Conservation (phyloP, 2,113 vertebrate genomes). For the Deroptyus accipitrinus region DNA sequence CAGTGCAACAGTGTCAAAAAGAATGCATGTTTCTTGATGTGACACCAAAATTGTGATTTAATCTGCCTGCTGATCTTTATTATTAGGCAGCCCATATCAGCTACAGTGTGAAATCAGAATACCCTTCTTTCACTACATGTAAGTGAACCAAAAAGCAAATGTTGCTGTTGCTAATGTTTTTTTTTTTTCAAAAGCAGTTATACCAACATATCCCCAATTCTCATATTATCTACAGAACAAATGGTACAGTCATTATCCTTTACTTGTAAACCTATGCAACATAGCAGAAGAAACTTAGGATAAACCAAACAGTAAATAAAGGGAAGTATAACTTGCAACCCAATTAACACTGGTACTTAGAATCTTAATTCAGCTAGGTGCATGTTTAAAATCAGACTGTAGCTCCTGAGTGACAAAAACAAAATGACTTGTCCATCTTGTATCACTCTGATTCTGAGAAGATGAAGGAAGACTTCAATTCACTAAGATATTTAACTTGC, state of each 20-base stretch:
- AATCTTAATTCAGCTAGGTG: background rate
- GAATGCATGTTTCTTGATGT: background rate
- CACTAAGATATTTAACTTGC: background rate
- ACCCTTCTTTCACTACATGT: background rate
- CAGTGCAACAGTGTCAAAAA: background rate
- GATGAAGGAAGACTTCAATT: background rate
- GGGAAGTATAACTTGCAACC: background rate
- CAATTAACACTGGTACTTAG: background rate
- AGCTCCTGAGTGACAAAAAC: background rate
- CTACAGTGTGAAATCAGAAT: background rate
- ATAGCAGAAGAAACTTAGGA: background rate
- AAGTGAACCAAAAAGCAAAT: background rate
- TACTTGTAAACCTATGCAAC: background rate
- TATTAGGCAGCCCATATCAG: background rate
- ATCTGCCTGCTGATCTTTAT: background rate
- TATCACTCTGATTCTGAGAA: background rate
- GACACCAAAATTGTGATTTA: background rate
- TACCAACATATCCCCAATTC: background rate
- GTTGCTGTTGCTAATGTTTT: background rate
- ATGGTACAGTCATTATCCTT: background rate
- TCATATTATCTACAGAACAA: background rate
- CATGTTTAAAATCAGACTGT: background rate
- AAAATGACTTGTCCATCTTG: background rate
- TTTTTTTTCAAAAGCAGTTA: background rate
- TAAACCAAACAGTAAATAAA: background rate